Conservation (phyloP, 2,797 vertebrate genomes). For the Clarias pachynema region DNA sequence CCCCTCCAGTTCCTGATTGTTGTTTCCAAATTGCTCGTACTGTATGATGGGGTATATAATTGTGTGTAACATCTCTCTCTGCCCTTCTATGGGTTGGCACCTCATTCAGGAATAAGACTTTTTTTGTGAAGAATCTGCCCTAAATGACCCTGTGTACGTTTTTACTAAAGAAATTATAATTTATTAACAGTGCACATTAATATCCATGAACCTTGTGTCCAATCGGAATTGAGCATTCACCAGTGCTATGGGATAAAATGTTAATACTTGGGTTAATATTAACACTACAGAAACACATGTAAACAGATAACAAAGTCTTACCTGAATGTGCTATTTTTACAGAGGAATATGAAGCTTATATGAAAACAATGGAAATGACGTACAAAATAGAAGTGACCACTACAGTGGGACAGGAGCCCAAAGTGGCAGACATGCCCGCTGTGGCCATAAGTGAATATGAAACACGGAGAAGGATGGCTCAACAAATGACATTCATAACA, state of each 20-base stretch:
- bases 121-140: not conserved
- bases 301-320: not conserved
- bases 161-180: not conserved
- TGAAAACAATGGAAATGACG: conserved; percentile 86
- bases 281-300: not conserved
- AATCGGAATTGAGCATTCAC: not conserved
- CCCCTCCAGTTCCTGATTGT: too few relatives aligned
- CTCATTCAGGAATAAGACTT: too few relatives aligned
- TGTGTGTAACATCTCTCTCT: too few relatives aligned
- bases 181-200: not conserved
- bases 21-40: too few relatives aligned
- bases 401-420: conserved; percentile 83
- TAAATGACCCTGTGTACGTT: not conserved
- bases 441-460: conserved; percentile 83
- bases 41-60: too few relatives aligned
- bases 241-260: not conserved
- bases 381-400: conserved; percentile 83
- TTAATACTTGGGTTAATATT: not conserved
- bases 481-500: conserved; percentile 85
- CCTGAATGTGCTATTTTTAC: conserved; percentile 53
- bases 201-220: not conserved
- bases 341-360: conserved; percentile 89
- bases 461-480: conserved; percentile 84
- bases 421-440: conserved; percentile 79
- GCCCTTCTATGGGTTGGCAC: too few relatives aligned